Base-by-base conservation (phyloP, 2,797 vertebrate species). In the Leptoclinus maculatus region DNA sequence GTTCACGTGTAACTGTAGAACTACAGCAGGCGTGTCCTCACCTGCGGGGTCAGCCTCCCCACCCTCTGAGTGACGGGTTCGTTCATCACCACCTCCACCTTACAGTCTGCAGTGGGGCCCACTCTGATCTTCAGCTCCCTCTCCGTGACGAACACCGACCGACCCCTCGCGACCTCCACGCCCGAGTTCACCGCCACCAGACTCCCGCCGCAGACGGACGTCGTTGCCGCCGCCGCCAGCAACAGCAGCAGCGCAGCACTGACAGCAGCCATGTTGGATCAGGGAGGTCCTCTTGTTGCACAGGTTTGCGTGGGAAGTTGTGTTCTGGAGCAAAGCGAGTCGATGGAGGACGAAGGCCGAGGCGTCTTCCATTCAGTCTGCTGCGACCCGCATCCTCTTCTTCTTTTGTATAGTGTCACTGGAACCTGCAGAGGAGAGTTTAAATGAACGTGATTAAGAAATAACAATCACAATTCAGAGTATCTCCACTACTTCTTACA, bases 41-140 rank as follows among this genome's bases (percentile, higher is more conserved):
- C 96, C 95, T 95, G 93, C 66, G 95, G 96, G 25, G 76, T 92
- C 58, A 96, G 79, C 70, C 85, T 94, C 0, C 95, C 95, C 45
- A 91, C 93, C 71, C 95, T 87, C 85, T 95, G 93, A 12, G 90
- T 93, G 66, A 93, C 41, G 0, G 85, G 93, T 34, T 96, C 94
- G 51, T 95, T 96, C 79, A 92, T 90, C 82, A 95, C 88, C 32
- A 91, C 93, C 87, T 96, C 93, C 79, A 96, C 95, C 87, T 96
- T 96, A 74, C 94, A 95, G 79, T 94, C 36, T 0, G 83, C 82
- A 0, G 72, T 58, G 17, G 74, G 66, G 3, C 90, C 90, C 76
- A 85, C 75, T 66, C 36, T 2, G 12, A 97, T 91, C 74, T 2
- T 14, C 71, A 95, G 90, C 45, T 95, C 84, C 19, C 89, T 86